Evolutionary conservation across 2,797 vertebrate species (phyloP), one percentile per base, ranked within the genome.

Genomic region (Sorex maritimensis): DNA sequence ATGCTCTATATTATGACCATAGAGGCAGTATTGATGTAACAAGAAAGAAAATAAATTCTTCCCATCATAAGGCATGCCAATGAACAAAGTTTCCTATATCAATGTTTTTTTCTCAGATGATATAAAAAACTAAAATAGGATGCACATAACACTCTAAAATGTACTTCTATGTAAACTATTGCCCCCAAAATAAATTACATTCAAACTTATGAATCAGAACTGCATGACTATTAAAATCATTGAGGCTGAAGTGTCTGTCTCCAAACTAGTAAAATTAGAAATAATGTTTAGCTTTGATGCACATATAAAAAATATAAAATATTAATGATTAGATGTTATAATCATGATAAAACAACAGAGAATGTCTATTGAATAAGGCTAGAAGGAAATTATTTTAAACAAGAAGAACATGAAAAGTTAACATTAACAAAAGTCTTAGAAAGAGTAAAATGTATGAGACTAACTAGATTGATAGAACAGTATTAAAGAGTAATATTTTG

Each of bases 71-170:
- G 77, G n/a, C 21, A 30, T 49, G 24, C 34, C 69, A 44, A 80
- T n/a, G 74, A 71, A 13, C 6, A 90, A 7, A 74, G 41, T 30
- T 77, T 52, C 55, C 68, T 81, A 68, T 28, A 52, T 26, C 34
- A 86, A 80, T 38, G 80, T 41, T 52, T 69, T 86, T 61, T 26
- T 90, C 78, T 81, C 19, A 72, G 9, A 78, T 26, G 78, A 65
- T 41, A 10, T 30, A 38, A 63, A 85, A 0, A 30, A 8, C 63
- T 63, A 58, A 69, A 93, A 58, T 21, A 61, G 30, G 30, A 14
- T 17, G 28, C 5, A 41, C 12, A 55, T 49, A 87, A 19, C 65
- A 79, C 58, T 21, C 5, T 61, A 92, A 69, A 74, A 58, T 34
- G 52, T 1, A 74, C 26, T 63, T 84, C 74, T 52, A 44, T 79